Percentiles rank a stretch among this genome's conserved stretches.
These are phyloP conservation scores for Neomicropteryx cornuta DNA, from an alignment of 1,140 invertebrate genomes.

Conservation along the genomic window DNA sequence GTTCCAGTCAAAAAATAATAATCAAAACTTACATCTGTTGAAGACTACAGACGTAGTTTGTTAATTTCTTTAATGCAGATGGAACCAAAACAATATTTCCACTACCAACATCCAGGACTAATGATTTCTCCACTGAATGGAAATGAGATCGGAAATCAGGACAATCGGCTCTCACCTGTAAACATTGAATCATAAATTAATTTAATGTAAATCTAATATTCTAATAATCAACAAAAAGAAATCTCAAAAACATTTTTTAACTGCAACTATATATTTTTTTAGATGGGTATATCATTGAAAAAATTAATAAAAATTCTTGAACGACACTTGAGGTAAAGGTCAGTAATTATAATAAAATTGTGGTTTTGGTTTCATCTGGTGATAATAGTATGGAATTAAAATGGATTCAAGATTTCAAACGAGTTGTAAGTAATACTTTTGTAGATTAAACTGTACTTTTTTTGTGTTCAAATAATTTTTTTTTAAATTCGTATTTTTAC, in stretches of 20 bases:
- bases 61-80: too few species aligned
- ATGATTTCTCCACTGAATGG: constrained; percentile 67
- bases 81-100: constrained; percentile 7
- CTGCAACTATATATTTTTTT: background rate
- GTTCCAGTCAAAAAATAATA: constrained; percentile 4
- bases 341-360: too few species aligned
- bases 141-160: constrained; percentile 75
- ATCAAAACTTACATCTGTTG: constrained; percentile 30
- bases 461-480: too few species aligned
- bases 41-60: too few species aligned
- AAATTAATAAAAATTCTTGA: too few species aligned
- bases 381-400: too few species aligned
- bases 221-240: background rate
- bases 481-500: too few species aligned
- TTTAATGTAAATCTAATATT: background rate
- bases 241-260: background rate
- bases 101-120: constrained; percentile 58
- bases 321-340: too few species aligned
- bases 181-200: constrained; percentile 9
- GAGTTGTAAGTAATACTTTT: too few species aligned
- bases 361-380: too few species aligned
- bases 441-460: too few species aligned
- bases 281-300: background rate
- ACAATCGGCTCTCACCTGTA: constrained; percentile 63
- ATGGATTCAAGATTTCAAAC: too few species aligned